Conservation (phyloP, 2,797 vertebrate genomes). For the Oreochromis mossambicus region DNA sequence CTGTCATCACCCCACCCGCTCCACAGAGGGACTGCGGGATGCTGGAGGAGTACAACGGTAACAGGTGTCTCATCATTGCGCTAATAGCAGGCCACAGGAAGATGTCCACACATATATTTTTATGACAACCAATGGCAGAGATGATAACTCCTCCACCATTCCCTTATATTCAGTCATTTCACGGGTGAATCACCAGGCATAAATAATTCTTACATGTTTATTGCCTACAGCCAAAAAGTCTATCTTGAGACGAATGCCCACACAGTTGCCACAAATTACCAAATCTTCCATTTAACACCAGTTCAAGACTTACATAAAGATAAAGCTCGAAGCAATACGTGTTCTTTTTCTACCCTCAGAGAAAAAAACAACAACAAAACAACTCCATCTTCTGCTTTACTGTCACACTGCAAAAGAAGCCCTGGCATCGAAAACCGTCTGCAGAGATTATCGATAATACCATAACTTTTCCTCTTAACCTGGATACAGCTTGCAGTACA, state of each 20-base stretch:
- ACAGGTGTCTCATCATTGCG: slow-evolving; percentile 60
- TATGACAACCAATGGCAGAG: slow-evolving; percentile 10
- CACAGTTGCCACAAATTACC: slow-evolving; percentile 23
- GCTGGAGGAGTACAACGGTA: slow-evolving; percentile 29
- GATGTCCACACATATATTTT: background rate
- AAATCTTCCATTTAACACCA: slow-evolving; percentile 22
- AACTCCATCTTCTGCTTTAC: background rate
- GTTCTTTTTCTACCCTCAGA: background rate
- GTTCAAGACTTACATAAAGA: slow-evolving; percentile 21
- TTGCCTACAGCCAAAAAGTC: slow-evolving; percentile 32
- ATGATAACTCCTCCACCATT: slow-evolving; percentile 26
- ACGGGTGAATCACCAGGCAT: slow-evolving; percentile 39
- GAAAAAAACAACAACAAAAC: background rate
- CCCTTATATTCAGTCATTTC: slow-evolving; percentile 32
- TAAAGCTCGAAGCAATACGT: background rate
- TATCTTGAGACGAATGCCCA: slow-evolving; percentile 44
- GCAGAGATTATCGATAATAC: background rate
- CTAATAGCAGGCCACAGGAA: slow-evolving; percentile 38
- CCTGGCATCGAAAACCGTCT: background rate
- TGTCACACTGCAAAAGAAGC: background rate
- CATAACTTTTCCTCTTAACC: slow-evolving; percentile 3
- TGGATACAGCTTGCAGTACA: background rate
- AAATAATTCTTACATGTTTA: slow-evolving; percentile 36
- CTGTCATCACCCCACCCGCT: slow-evolving; percentile 6
- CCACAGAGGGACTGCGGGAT: slow-evolving; percentile 31